Evolutionary conservation across 2,797 vertebrate genomes (phyloP).

Genomic region (Simalia tracyae): DNA sequence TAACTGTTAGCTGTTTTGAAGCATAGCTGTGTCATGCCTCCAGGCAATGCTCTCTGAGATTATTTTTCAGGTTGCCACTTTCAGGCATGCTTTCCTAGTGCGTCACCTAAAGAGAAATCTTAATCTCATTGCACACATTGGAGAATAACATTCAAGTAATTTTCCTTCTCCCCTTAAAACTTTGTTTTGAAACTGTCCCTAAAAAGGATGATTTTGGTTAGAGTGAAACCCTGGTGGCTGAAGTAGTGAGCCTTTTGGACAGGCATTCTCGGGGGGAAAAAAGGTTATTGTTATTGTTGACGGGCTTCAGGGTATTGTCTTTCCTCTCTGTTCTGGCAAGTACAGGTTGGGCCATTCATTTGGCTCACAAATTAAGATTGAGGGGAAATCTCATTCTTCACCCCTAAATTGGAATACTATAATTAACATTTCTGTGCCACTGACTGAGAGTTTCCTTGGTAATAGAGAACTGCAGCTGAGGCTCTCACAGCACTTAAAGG

Average conservation of each 20-base stretch:
- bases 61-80: background rate
- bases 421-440: constrained; percentile 31
- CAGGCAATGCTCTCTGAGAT: background rate
- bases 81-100: background rate
- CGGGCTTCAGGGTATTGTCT: background rate
- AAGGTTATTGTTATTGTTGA: constrained; percentile 1
- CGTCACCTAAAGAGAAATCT: background rate
- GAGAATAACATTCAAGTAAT: background rate
- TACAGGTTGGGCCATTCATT: constrained; percentile 17
- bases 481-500: background rate
- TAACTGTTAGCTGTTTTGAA: background rate
- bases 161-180: background rate
- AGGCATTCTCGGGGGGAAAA: background rate
- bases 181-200: background rate
- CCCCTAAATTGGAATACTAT: constrained; percentile 25
- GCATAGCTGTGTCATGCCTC: background rate
- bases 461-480: background rate
- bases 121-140: background rate
- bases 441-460: constrained; percentile 28
- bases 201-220: background rate
- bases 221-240: background rate
- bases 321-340: constrained; percentile 6
- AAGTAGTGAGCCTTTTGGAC: background rate
- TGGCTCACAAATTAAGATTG: constrained; percentile 30
- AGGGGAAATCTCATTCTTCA: constrained; percentile 18